Evolutionary conservation across 2,113 vertebrate genomes (phyloP), one percentile per base, ranked within the genome.

Genomic region (Syngnathus floridae): DNA sequence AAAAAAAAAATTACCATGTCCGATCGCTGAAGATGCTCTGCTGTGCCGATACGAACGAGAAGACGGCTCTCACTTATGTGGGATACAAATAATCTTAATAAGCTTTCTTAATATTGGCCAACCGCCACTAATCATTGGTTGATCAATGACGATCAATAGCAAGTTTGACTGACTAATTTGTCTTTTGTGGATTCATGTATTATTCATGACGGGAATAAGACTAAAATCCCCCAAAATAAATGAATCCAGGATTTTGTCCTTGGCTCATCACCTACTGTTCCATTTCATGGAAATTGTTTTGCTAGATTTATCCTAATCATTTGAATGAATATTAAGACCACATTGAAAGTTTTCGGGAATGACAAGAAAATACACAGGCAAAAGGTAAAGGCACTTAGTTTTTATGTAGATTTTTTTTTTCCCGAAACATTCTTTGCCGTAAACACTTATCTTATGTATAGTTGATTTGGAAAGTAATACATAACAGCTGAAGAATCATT

Each of bases 401-500:
- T 86, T 87, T 82, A 87, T 85, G 79, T 68, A 72, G 55, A 48
- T 79, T 75, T 72, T 77, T 75, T 35, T 16, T 21, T 14, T 3
- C 7, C 59, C 69, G 66, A 82, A 76, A 86, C 78, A 84, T 79
- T 86, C 77, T 17, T 70, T 45, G 36, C 57, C 63, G 63, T 62
- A 71, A 76, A 78, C 64, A 11, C 21, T 65, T 31, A 70, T 80
- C 65, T 81, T 69, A 73, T 65, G 77, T 64, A 80, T 70, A 77
- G 80, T 83, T 78, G 58, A 66, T 80, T 73, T 66, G 40, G 22
- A 58, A 67, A 61, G 26, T 49, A 38, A 55, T 63, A 73, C 62
- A 74, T 67, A 78, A 88, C 81, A 83, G 82, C 84, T 78, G 70
- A 76, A 68, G 71, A 63, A 75, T 72, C 74, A 80, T 71, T 80